These are phyloP conservation scores for Notothenia rossii DNA, from an alignment of 2,113 vertebrate genomes.

Conservation along the genomic window DNA sequence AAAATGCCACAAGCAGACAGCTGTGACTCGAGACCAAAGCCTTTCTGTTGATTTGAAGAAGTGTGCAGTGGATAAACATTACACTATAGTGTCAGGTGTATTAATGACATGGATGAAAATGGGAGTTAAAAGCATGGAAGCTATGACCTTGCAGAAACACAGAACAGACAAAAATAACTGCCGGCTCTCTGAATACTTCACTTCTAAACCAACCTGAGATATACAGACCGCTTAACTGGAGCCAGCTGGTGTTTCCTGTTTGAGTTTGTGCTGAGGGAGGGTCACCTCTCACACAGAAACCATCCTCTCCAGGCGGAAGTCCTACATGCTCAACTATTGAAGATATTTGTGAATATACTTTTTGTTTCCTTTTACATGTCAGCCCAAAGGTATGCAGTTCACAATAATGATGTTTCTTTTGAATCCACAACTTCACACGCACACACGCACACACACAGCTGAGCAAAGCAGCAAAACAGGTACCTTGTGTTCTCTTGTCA, in stretches of 20 bases:
- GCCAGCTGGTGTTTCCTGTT: slow-evolving; percentile 57
- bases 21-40: slow-evolving; percentile 31
- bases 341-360: background rate
- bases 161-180: slow-evolving; percentile 21
- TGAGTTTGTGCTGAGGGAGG: slow-evolving; percentile 46
- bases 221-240: slow-evolving; percentile 12
- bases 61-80: slow-evolving; percentile 7
- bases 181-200: slow-evolving; percentile 21
- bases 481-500: slow-evolving; percentile 28
- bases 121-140: background rate
- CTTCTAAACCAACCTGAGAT: slow-evolving; percentile 28
- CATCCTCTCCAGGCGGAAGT: slow-evolving; percentile 3
- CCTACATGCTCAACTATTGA: background rate
- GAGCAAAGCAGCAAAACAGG: background rate
- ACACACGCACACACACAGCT: background rate
- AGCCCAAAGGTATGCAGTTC: background rate
- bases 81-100: slow-evolving; percentile 3
- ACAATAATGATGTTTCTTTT: background rate
- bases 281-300: slow-evolving; percentile 32
- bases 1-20: slow-evolving; percentile 44
- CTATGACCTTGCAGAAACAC: background rate
- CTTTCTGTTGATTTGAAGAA: slow-evolving; percentile 21
- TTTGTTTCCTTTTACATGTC: background rate
- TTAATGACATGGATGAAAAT: background rate
- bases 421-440: background rate